Evolutionary conservation across 2,888 invertebrate genomes (phyloP).

Genomic region (Andrena marginata): DNA sequence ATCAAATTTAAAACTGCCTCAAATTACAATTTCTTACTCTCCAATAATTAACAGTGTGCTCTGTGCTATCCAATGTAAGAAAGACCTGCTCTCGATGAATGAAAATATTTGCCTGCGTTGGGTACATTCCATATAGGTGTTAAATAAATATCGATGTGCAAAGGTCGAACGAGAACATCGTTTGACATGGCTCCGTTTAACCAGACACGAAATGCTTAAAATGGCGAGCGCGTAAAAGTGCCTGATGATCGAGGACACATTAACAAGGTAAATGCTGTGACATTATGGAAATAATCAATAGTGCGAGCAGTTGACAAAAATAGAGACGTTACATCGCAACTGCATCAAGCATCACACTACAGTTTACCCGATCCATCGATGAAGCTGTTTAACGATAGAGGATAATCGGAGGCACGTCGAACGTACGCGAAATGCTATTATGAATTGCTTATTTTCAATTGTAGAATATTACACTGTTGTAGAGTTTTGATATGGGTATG

Average conservation of each 20-base stretch:
- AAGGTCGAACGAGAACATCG: not conserved
- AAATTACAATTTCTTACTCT: not conserved
- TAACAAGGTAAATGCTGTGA: constrained; percentile 54
- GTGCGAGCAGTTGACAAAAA: constrained; percentile 41
- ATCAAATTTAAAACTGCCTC: too few relatives aligned
- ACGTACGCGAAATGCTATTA: not conserved
- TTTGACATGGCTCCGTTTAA: not conserved
- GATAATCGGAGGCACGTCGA: not conserved
- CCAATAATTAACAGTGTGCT: not conserved
- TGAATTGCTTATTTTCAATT: not conserved
- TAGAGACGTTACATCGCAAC: constrained; percentile 25
- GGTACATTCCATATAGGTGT: not conserved
- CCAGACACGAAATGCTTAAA: constrained; percentile 3
- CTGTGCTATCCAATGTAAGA: not conserved
- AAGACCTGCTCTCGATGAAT: not conserved
- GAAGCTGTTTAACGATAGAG: not conserved
- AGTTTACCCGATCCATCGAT: not conserved
- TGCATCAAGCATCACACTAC: constrained; percentile 4
- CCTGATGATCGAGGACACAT: constrained; percentile 28
- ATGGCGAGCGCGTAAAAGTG: constrained; percentile 14
- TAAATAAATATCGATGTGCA: not conserved
- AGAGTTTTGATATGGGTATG: not conserved
- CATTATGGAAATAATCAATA: constrained; percentile 56
- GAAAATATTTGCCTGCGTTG: not conserved
- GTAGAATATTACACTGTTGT: not conserved